These are phyloP conservation scores for Formica exsecta DNA, from an alignment of 1,140 invertebrate genomes.

Conservation along the genomic window DNA sequence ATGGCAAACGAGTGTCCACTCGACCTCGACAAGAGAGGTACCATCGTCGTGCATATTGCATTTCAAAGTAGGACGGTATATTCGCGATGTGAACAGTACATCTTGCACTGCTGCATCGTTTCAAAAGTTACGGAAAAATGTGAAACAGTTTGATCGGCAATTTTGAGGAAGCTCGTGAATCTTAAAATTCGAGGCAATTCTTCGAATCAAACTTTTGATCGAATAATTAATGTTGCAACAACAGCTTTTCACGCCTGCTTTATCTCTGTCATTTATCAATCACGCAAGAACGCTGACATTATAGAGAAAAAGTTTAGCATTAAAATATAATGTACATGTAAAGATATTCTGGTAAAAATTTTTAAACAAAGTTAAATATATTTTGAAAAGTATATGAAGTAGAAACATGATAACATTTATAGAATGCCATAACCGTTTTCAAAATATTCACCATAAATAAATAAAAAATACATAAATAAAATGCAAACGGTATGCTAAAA, in stretches of 20 bases:
- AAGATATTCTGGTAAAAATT: neutral
- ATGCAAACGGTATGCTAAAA: neutral
- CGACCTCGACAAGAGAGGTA: slow-evolving; percentile 70
- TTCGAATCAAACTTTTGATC: neutral
- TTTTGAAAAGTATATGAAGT: neutral
- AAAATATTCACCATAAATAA: slow-evolving; percentile 1
- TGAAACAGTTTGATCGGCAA: slow-evolving; percentile 34
- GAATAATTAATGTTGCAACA: neutral
- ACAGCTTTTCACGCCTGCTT: neutral
- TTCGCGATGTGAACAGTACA: slow-evolving; percentile 69
- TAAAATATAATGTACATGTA: neutral
- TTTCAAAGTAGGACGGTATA: slow-evolving; percentile 76
- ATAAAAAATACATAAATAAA: neutral
- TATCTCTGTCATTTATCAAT: neutral
- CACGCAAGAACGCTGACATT: neutral
- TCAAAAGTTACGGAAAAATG: slow-evolving; percentile 77
- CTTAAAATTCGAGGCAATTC: neutral
- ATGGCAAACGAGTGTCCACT: slow-evolving; percentile 72
- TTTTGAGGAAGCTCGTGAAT: slow-evolving; percentile 55
- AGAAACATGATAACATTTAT: neutral
- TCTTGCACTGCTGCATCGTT: slow-evolving; percentile 60
- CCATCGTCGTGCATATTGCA: slow-evolving; percentile 77
- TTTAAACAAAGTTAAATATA: neutral
- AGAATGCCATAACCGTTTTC: neutral
- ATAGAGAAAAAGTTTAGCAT: neutral